Base-by-base conservation (phyloP, 1,140 invertebrate genomes). In the Ridgeia piscesae region DNA sequence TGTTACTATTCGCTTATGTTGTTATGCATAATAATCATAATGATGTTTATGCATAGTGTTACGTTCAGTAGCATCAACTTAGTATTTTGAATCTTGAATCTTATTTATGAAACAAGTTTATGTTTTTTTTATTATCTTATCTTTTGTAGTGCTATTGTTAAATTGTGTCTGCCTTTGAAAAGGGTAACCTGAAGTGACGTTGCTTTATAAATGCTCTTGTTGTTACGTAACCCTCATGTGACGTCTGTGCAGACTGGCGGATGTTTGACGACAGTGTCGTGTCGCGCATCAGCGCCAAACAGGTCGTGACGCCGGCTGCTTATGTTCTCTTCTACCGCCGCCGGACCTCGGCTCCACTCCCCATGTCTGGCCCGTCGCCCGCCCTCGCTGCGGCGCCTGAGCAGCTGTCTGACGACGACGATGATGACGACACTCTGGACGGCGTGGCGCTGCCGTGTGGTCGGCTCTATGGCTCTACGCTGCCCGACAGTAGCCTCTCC, bases 301-400 rank as follows among this genome's bases (percentile, higher is more conserved):
- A 95, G 90, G 95, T 96, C 0, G 95, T 96, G 9, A 95, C 95
- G 14, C 92, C 94, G 31, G 94, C 95, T 58, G 96, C 96, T 1
- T 97, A 97, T 93, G 94, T 97, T 6, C 94, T 97, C 17, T 96
- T 97, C 92, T 97, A 96, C 93, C 95, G 96, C n/a, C 94, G 95
- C 27, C 94, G 96, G 50, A 48, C 34, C 33, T 27, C 34, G 14
- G 34, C 34, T 91, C 34, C 42, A 27, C 31, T 33, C 34, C 11
- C 8, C 89, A 14, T 42, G 89, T 34, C 34, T 34, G 35, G 89
- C 35, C 89, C 35, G 33, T n/a, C 89, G 33, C 89, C 89, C 21
- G 17, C 89, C 4, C 34, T 34, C 34, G 17, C 17, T 8, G 89
- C 14, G n/a, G 17, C 35, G 89, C 17, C 89, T 4, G 17, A 34